Evolutionary conservation across 2,113 vertebrate species (phyloP).

Genomic region (Phyllostomus discolor): DNA sequence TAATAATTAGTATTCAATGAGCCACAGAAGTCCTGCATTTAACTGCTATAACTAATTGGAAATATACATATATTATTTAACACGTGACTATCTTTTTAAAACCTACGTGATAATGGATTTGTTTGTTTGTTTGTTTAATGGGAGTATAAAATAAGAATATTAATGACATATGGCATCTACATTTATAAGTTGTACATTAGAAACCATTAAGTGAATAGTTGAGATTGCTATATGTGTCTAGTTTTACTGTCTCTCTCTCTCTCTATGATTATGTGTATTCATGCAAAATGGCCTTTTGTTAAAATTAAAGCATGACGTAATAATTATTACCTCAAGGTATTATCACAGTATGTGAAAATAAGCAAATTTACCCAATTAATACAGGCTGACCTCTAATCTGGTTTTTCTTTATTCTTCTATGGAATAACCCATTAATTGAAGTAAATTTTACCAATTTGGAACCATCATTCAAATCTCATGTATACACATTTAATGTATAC

Average conservation of each 20-base stretch:
- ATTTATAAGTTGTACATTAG: neutral
- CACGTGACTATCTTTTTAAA: neutral
- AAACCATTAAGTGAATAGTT: neutral
- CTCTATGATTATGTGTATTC: neutral
- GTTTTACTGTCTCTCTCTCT: neutral
- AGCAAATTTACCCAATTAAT: neutral
- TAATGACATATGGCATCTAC: neutral
- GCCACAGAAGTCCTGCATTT: neutral
- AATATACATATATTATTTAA: neutral
- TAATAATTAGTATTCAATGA: slow-evolving; percentile 14
- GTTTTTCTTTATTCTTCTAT: neutral
- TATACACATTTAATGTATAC: neutral
- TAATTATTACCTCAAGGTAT: neutral
- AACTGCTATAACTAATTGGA: neutral
- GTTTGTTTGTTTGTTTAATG: neutral
- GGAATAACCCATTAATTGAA: neutral
- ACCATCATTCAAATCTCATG: neutral
- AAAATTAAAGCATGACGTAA: neutral
- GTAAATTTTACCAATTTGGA: neutral
- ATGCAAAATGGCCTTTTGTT: neutral
- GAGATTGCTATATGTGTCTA: neutral
- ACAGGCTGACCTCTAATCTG: neutral
- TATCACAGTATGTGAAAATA: neutral
- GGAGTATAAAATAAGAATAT: neutral
- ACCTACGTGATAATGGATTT: neutral